Conservation (phyloP, 92 coral and sea anemone species). For the Parazoanthus swiftii region DNA sequence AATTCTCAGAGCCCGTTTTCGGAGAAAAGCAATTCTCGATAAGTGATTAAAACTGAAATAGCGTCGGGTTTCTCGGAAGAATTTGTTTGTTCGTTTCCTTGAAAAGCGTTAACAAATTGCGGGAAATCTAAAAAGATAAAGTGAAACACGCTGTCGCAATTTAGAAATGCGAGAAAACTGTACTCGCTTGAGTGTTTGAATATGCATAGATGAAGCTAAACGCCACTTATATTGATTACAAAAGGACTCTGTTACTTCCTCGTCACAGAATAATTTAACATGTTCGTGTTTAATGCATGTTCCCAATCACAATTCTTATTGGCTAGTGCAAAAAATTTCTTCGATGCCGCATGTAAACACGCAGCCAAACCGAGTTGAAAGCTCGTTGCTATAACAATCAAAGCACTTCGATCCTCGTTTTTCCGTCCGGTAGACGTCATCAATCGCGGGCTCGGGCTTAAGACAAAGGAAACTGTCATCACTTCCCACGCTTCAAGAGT, state of each 20-base stretch:
- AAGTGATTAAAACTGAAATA: conserved; percentile 26
- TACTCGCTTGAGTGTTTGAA: conserved; percentile 7
- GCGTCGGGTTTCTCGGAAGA: conserved; percentile 32
- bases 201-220: background rate
- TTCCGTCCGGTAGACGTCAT: conserved; percentile 13
- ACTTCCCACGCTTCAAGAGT: background rate
- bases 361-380: background rate
- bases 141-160: conserved; percentile 4
- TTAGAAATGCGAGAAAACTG: conserved; percentile 22
- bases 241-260: conserved; percentile 2
- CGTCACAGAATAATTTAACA: conserved; percentile 17
- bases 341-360: background rate
- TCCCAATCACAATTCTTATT: conserved; percentile 28
- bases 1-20: conserved; percentile 38
- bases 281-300: conserved; percentile 34
- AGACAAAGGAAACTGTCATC: conserved; percentile 14
- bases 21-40: conserved; percentile 41
- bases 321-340: conserved; percentile 3
- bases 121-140: conserved; percentile 32
- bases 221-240: background rate
- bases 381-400: background rate
- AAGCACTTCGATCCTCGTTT: conserved; percentile 1
- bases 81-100: background rate
- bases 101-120: conserved; percentile 14
- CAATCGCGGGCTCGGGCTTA: background rate